Conservation (phyloP, 2,888 invertebrate species). For the Drosophila buzzatii region DNA sequence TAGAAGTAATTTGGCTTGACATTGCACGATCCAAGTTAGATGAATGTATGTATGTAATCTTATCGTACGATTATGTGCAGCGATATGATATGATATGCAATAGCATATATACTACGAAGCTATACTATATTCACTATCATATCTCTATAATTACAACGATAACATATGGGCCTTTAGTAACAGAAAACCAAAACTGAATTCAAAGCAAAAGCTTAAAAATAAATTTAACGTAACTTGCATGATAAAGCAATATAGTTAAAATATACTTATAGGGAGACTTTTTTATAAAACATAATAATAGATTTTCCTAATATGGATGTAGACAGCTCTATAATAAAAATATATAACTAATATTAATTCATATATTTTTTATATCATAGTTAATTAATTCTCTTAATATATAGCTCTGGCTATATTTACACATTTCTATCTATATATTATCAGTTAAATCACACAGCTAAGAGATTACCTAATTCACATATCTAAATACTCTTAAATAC, state of each 20-base stretch:
- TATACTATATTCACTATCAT: conserved; percentile 17
- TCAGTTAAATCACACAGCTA: no score
- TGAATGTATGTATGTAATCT: conserved; percentile 44
- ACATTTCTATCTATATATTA: not conserved
- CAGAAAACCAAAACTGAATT: not conserved
- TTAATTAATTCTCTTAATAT: not conserved
- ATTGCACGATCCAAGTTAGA: not conserved
- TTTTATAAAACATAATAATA: no score
- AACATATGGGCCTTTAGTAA: conserved; percentile 10
- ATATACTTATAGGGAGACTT: not conserved
- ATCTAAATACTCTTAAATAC: conserved; percentile 9
- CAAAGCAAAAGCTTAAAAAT: not conserved
- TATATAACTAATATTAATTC: not conserved
- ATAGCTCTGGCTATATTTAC: not conserved
- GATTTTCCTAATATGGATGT: no score
- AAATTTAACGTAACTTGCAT: not conserved
- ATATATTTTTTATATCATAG: not conserved
- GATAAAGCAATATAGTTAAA: not conserved
- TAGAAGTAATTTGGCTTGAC: conserved; percentile 10
- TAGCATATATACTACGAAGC: not conserved
- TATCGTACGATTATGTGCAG: conserved; percentile 47
- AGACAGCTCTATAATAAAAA: no score
- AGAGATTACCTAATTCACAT: not conserved
- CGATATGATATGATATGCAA: conserved; percentile 41
- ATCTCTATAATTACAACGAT: conserved; percentile 35